phyloP scores from a whole-genome alignment of 2,797 vertebrate genomes.

The Iguana delicatissima region DNA sequence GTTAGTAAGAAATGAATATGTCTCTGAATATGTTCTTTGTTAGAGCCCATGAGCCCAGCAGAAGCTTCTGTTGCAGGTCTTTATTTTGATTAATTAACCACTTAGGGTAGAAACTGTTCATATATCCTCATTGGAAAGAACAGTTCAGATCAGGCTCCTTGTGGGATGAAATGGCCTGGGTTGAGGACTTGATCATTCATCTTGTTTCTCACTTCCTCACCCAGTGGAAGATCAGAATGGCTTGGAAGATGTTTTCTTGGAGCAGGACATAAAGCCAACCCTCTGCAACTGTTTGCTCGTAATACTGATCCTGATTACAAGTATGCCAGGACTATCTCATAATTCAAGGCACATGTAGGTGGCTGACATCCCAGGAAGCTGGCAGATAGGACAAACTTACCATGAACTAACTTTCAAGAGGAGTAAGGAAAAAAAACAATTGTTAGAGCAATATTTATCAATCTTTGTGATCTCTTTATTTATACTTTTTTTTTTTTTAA shows the following conservation, averaged over 20 bases:
- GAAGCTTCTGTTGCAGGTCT: conserved; percentile 43
- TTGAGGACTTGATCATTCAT: conserved; percentile 29
- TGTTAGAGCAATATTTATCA: too few relatives aligned
- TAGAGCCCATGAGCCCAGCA: conserved; percentile 34
- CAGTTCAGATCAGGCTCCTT: conserved; percentile 31
- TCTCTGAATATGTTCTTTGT: conserved; percentile 45
- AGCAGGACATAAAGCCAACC: too few relatives aligned
- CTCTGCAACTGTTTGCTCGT: too few relatives aligned
- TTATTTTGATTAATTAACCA: conserved; percentile 69
- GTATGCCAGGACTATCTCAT: too few relatives aligned
- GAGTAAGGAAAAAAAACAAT: too few relatives aligned
- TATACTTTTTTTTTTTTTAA: too few relatives aligned
- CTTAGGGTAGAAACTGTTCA: conserved; percentile 52
- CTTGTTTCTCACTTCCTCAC: conserved; percentile 16
- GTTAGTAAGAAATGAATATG: conserved; percentile 55
- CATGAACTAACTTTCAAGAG: too few relatives aligned
- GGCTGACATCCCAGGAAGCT: too few relatives aligned
- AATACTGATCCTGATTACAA: too few relatives aligned
- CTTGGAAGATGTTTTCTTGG: not conserved
- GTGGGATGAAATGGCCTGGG: not conserved
- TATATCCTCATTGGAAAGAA: conserved; percentile 45
- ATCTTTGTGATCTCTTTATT: too few relatives aligned
- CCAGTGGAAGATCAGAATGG: not conserved
- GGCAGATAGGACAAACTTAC: too few relatives aligned
- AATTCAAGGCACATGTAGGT: too few relatives aligned